Conservation (phyloP, 2,113 vertebrate species). For the Geothlypis trichas region DNA sequence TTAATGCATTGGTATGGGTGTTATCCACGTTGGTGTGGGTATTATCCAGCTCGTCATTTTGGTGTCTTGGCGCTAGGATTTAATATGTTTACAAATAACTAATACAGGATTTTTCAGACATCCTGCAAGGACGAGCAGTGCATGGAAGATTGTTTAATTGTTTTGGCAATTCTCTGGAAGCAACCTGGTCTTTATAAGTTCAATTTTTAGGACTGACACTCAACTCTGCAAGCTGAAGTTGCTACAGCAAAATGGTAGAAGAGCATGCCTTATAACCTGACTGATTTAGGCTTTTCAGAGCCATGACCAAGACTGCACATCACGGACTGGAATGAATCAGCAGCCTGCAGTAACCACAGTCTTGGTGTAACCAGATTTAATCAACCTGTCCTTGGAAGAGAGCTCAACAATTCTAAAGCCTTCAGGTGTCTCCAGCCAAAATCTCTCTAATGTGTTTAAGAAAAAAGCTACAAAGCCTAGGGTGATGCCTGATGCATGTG, state of each 20-base stretch:
- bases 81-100: not conserved
- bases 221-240: not conserved
- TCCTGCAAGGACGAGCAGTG: not conserved
- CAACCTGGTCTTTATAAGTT: not conserved
- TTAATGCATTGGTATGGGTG: not conserved
- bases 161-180: not conserved
- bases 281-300: not conserved
- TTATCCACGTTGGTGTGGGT: not conserved
- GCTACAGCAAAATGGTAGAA: not conserved
- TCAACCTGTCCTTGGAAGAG: not conserved
- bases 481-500: not conserved
- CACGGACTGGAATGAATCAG: not conserved
- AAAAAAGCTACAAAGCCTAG: not conserved
- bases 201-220: not conserved
- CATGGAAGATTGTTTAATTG: not conserved
- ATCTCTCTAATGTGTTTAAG: not conserved
- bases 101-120: not conserved
- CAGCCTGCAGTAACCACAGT: not conserved
- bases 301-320: fast-evolving
- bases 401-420: not conserved
- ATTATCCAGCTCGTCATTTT: not conserved
- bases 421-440: not conserved
- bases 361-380: not conserved
- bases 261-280: not conserved
- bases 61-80: not conserved